Conservation (phyloP, 2,888 invertebrate species). For the Plagodis pulveraria region DNA sequence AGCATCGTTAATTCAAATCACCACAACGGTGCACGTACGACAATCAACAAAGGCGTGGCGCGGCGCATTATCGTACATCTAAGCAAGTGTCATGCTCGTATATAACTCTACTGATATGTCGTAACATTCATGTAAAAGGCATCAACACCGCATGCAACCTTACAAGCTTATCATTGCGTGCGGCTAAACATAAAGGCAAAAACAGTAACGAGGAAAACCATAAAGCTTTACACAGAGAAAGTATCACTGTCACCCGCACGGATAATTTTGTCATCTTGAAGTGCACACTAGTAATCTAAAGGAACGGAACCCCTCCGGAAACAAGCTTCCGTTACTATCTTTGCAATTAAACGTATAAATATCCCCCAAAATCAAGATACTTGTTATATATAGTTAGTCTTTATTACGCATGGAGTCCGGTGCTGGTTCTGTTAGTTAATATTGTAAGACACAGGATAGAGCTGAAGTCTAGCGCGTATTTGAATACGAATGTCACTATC, state of each 20-base stretch:
- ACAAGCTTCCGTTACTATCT: slow-evolving; percentile 48
- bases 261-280: slow-evolving; percentile 3
- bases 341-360: slow-evolving; percentile 41
- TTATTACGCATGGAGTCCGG: no score
- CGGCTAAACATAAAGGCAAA: background rate
- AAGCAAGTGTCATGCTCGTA: slow-evolving; percentile 10
- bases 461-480: no score
- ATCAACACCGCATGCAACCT: background rate
- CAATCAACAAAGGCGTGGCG: no score
- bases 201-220: background rate
- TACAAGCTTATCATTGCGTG: slow-evolving; percentile 11
- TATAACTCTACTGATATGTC: slow-evolving; percentile 5
- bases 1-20: slow-evolving; percentile 12
- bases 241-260: background rate
- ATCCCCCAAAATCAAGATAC: slow-evolving; percentile 37
- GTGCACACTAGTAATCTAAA: slow-evolving; percentile 4
- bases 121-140: slow-evolving; percentile 2
- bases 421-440: no score
- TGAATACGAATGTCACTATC: no score
- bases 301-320: slow-evolving; percentile 41
- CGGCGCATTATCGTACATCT: slow-evolving; percentile 13
- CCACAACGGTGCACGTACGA: background rate
- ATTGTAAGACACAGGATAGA: no score
- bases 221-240: background rate
- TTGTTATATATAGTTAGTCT: background rate